Evolutionary conservation across 2,888 invertebrate species (phyloP).

Genomic region (Limnephilus rhombicus): DNA sequence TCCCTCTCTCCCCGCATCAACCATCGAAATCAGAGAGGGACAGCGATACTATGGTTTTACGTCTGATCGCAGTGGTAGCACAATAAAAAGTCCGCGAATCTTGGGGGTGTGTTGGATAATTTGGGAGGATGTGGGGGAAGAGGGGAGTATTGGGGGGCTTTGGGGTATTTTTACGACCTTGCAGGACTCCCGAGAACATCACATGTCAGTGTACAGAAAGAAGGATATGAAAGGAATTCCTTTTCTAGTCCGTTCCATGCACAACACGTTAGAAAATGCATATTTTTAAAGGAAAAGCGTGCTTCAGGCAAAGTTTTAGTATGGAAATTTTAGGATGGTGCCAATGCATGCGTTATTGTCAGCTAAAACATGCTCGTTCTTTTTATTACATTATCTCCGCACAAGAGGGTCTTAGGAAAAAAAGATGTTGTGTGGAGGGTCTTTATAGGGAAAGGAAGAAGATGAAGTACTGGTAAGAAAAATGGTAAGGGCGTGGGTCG

Average conservation of each 20-base stretch:
- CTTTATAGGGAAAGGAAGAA: no score
- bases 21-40: not conserved
- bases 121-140: constrained; percentile 4
- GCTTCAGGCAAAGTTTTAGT: not conserved
- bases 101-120: constrained; percentile 13
- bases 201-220: constrained; percentile 59
- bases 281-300: not conserved
- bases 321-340: no score
- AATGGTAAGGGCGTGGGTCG: no score
- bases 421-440: no score
- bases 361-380: no score
- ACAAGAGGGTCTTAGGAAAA: no score
- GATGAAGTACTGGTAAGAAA: no score
- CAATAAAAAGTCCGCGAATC: constrained; percentile 52
- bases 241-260: not conserved
- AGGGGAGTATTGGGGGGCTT: constrained; percentile 18
- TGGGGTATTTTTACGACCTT: constrained; percentile 54
- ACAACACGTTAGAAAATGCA: not conserved
- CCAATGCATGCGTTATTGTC: no score
- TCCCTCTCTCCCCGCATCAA: not conserved
- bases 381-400: no score
- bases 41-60: constrained; percentile 32
- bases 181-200: constrained; percentile 57
- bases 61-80: constrained; percentile 47
- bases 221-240: constrained; percentile 57